Percentiles rank a stretch among this genome's conserved stretches.
phyloP scores from a whole-genome alignment of 1,140 invertebrate genomes.

The Yoshiicerus persimilis region DNA sequence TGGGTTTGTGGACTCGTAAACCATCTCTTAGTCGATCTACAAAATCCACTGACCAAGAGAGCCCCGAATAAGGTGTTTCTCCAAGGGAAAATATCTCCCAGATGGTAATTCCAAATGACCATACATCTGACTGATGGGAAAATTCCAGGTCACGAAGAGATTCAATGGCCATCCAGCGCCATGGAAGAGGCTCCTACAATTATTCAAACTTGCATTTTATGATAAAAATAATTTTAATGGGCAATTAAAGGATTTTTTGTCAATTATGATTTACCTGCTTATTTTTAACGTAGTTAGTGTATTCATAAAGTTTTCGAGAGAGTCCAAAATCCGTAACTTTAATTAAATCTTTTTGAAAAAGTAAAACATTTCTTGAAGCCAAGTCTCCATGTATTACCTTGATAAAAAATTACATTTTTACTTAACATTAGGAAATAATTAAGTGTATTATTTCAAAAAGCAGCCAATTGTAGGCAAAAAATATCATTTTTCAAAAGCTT shows the following conservation, averaged over 20 bases:
- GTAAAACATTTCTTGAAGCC: neutral
- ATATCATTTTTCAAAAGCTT: no score
- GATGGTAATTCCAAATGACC: neutral
- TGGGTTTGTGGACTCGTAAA: neutral
- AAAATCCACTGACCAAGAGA: neutral
- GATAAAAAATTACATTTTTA: no score
- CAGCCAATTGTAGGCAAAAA: no score
- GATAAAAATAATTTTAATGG: neutral
- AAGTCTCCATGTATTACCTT: neutral
- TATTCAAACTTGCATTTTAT: no score
- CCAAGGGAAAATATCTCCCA: neutral
- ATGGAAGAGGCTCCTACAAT: neutral
- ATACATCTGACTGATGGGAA: neutral
- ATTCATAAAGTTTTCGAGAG: neutral
- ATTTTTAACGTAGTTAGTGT: neutral
- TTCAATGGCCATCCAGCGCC: slow-evolving; percentile 7
- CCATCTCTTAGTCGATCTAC: neutral
- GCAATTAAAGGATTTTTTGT: neutral
- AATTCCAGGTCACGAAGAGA: neutral
- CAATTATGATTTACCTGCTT: neutral
- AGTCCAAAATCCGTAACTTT: slow-evolving; percentile 16
- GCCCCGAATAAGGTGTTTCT: neutral
- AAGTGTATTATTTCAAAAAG: no score
- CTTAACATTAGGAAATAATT: no score
- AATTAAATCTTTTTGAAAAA: neutral